These are phyloP conservation scores for Chelon labrosus DNA, from an alignment of 2,797 vertebrate species.

Conservation along the genomic window DNA sequence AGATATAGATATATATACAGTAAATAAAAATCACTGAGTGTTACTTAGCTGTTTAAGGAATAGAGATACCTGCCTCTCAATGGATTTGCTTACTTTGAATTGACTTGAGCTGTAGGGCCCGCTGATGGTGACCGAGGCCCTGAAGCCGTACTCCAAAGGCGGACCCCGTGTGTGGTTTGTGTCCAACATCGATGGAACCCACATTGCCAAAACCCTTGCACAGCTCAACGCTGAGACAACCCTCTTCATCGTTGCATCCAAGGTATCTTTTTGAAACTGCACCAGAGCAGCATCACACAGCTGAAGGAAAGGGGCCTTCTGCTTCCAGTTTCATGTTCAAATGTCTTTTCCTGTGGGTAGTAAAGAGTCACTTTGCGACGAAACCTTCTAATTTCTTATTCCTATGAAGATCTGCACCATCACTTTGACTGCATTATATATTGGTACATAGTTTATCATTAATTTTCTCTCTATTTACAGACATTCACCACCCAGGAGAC, in stretches of 20 bases:
- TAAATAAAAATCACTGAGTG: no score
- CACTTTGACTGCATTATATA: not conserved
- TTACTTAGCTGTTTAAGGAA: not conserved
- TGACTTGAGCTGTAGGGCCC: constrained; percentile 87
- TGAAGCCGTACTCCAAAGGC: constrained; percentile 93
- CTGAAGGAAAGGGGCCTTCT: not conserved
- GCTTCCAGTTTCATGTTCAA: not conserved
- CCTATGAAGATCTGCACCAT: not conserved
- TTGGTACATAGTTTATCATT: not conserved
- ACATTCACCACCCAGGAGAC: constrained; percentile 98
- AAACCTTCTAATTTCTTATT: not conserved
- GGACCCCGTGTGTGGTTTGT: constrained; percentile 97
- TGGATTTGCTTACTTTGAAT: not conserved
- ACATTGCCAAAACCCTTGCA: constrained; percentile 94
- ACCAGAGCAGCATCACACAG: not conserved
- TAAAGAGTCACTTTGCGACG: not conserved
- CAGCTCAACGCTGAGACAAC: constrained; percentile 91
- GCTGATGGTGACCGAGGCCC: constrained; percentile 97
- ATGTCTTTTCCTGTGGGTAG: not conserved
- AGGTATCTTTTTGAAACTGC: constrained; percentile 82
- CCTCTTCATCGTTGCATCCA: constrained; percentile 96
- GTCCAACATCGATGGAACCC: constrained; percentile 98
- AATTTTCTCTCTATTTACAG: constrained; percentile 70
- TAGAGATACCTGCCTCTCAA: not conserved
- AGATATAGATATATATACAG: not conserved